Percentiles rank a stretch among this genome's conserved stretches.
These are phyloP conservation scores for Leptopterna dolabrata DNA, from an alignment of 2,888 invertebrate species.

Conservation along the genomic window DNA sequence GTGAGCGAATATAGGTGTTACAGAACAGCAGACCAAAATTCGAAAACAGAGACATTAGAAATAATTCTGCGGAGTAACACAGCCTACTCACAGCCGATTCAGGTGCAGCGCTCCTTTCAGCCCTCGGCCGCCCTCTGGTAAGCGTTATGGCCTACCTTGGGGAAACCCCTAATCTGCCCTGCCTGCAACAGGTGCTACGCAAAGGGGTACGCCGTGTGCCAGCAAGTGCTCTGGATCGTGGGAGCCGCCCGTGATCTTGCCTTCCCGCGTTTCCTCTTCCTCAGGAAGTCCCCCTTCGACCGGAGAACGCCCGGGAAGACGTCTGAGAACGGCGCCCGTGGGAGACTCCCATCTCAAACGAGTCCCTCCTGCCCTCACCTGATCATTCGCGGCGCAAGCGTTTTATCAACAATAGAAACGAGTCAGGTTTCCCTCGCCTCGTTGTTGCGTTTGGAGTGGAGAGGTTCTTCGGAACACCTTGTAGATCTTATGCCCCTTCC, in stretches of 20 bases:
- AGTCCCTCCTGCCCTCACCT: not conserved
- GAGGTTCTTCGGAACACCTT: not conserved
- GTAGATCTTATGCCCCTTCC: not conserved
- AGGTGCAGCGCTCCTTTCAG: no score
- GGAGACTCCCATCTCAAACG: slow-evolving; percentile 12
- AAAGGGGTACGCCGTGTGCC: not conserved
- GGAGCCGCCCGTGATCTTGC: not conserved
- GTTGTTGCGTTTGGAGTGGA: not conserved
- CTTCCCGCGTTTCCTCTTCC: slow-evolving; percentile 36
- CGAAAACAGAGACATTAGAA: no score
- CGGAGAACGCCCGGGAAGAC: not conserved
- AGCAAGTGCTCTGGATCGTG: not conserved
- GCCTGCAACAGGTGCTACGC: no score
- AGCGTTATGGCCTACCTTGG: no score
- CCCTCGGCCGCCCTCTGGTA: no score
- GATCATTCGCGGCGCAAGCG: not conserved
- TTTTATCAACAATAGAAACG: not conserved
- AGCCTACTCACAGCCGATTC: no score
- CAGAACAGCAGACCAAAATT: no score
- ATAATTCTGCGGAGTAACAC: no score
- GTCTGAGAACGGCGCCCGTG: slow-evolving; percentile 35
- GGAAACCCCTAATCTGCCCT: no score
- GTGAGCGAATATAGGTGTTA: no score
- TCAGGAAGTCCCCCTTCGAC: slow-evolving; percentile 13
- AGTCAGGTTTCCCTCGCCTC: not conserved